Percentiles rank a stretch among this genome's conserved stretches.
These are phyloP conservation scores for Metellina segmentata DNA, from an alignment of 2,888 invertebrate genomes.

Conservation along the genomic window DNA sequence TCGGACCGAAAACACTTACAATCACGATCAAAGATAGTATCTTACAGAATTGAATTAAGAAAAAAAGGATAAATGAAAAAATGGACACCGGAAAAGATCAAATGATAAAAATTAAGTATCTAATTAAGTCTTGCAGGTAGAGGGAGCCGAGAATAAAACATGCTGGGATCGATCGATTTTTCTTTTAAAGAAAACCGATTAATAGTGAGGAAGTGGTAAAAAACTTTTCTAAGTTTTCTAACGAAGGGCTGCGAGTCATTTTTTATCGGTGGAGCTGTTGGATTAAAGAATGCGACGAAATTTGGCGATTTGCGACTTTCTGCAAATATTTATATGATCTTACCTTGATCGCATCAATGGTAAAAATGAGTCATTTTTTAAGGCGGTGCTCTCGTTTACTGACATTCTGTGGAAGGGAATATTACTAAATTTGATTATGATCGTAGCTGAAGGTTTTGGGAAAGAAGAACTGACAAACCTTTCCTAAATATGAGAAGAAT, in stretches of 20 bases:
- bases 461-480: too few relatives aligned
- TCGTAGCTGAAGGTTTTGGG: too few relatives aligned
- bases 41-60: not conserved
- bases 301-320: too few relatives aligned
- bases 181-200: slow-evolving; percentile 34
- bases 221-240: slow-evolving; percentile 3
- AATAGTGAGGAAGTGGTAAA: slow-evolving; percentile 12
- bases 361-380: too few relatives aligned
- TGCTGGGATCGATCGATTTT: slow-evolving; percentile 13
- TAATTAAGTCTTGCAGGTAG: slow-evolving; percentile 21
- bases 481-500: too few relatives aligned
- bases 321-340: too few relatives aligned
- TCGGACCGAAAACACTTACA: not conserved
- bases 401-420: too few relatives aligned
- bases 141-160: slow-evolving; percentile 2
- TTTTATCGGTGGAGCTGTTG: too few relatives aligned
- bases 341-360: too few relatives aligned
- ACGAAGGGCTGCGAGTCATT: not conserved
- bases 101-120: slow-evolving; percentile 29
- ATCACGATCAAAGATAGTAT: not conserved
- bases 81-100: slow-evolving; percentile 1
- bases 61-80: not conserved
- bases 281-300: too few relatives aligned
- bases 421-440: too few relatives aligned
- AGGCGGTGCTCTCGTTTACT: too few relatives aligned